Percentiles rank a stretch among this genome's conserved stretches.
Conservation (phyloP, 2,888 invertebrate species). For the Melanophora roralis region DNA sequence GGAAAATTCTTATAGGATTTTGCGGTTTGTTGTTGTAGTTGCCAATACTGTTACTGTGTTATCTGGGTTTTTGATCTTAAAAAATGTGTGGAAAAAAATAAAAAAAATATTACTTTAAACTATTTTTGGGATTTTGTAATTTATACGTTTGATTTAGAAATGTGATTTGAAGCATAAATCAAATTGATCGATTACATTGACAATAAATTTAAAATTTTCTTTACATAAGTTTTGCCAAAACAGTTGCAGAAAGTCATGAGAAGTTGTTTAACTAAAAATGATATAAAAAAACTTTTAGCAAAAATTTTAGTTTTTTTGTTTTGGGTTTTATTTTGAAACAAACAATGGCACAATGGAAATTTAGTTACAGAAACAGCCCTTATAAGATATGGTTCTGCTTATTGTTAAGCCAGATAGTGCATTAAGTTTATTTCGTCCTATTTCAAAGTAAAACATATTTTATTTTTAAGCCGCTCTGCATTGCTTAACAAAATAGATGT, state of each 20-base stretch:
- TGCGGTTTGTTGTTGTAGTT: constrained; percentile 41
- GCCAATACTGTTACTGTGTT: not conserved
- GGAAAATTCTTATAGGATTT: constrained; percentile 39
- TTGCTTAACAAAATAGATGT: too few relatives aligned
- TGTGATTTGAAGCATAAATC: constrained; percentile 63
- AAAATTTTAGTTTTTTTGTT: too few relatives aligned
- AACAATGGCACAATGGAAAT: too few relatives aligned
- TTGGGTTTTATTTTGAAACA: too few relatives aligned
- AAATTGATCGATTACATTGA: constrained; percentile 66
- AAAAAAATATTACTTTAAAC: constrained; percentile 20
- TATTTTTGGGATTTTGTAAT: constrained; percentile 1
- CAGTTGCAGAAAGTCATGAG: constrained; percentile 23
- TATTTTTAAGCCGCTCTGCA: too few relatives aligned
- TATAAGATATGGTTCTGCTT: too few relatives aligned
- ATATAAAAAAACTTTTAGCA: too few relatives aligned
- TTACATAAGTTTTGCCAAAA: constrained; percentile 14
- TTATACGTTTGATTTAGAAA: constrained; percentile 44
- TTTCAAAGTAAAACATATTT: too few relatives aligned
- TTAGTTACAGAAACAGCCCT: too few relatives aligned
- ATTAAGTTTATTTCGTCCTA: too few relatives aligned
- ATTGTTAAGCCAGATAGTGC: too few relatives aligned
- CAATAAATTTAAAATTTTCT: constrained; percentile 45
- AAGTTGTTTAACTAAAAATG: not conserved
- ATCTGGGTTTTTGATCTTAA: not conserved
- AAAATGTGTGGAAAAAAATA: not conserved